Conservation (phyloP, 2,888 invertebrate species). For the Saturnia pavonia region DNA sequence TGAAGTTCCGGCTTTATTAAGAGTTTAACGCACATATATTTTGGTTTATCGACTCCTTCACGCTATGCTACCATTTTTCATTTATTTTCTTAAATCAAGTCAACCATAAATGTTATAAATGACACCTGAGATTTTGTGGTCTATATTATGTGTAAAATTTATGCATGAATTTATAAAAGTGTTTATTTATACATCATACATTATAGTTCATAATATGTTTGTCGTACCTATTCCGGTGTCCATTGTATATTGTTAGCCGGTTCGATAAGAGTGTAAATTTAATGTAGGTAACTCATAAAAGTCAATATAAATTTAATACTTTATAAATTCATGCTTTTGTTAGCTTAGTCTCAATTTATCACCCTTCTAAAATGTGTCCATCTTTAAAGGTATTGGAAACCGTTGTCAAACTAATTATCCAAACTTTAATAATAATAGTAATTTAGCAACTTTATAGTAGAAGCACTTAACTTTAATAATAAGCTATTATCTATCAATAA, state of each 20-base stretch:
- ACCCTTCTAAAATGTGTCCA: conserved; percentile 14
- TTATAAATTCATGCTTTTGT: not conserved
- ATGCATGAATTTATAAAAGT: conserved; percentile 10
- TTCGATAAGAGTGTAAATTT: not conserved
- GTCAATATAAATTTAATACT: not conserved
- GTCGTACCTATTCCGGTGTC: not conserved
- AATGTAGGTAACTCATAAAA: not conserved
- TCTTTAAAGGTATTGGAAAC: conserved; percentile 13
- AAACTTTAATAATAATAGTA: conserved; percentile 15
- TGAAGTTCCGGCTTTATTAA: conserved; percentile 60
- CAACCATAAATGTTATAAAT: conserved; percentile 11
- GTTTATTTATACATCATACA: not conserved
- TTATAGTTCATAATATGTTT: not conserved
- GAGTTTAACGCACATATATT: conserved; percentile 44
- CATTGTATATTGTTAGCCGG: not conserved
- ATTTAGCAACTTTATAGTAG: conserved; percentile 19
- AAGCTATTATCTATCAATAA: conserved; percentile 21
- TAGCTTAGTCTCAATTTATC: not conserved
- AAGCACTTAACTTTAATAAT: conserved; percentile 13
- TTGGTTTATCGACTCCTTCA: conserved; percentile 35
- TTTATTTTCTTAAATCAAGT: conserved; percentile 21
- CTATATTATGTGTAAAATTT: conserved; percentile 6
- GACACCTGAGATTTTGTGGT: conserved; percentile 11
- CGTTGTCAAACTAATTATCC: conserved; percentile 17
- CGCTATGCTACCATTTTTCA: conserved; percentile 22